phyloP scores from a whole-genome alignment of 2,888 invertebrate genomes.

The Scaptomyza flava region DNA sequence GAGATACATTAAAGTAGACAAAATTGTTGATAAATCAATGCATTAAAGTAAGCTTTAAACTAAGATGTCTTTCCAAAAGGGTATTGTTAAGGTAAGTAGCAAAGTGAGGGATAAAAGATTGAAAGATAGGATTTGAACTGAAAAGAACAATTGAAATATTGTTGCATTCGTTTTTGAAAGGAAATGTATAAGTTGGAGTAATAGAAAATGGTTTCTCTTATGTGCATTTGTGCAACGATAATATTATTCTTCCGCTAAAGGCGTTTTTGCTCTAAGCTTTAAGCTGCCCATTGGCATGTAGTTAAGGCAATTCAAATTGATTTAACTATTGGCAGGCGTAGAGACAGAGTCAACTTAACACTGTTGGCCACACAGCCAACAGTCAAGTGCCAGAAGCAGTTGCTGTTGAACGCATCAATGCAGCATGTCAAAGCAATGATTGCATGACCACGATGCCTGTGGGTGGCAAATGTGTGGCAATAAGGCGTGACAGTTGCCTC shows the following conservation, averaged over 20 bases:
- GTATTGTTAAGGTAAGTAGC: background rate
- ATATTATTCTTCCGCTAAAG: background rate
- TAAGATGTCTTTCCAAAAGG: background rate
- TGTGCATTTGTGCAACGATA: background rate
- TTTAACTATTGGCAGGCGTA: constrained; percentile 20
- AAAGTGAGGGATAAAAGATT: background rate
- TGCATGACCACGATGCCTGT: constrained; percentile 32
- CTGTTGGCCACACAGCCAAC: constrained; percentile 11
- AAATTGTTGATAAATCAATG: constrained; percentile 17
- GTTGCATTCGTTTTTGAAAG: background rate
- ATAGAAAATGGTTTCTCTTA: background rate
- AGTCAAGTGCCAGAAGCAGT: constrained; percentile 14
- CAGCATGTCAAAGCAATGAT: constrained; percentile 69
- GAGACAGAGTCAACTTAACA: constrained; percentile 29
- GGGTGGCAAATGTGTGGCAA: background rate
- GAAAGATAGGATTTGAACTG: background rate
- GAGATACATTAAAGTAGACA: constrained; percentile 10
- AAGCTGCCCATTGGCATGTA: background rate
- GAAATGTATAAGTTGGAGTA: no score
- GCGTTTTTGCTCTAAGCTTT: background rate
- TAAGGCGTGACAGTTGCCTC: constrained; percentile 9
- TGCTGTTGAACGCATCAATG: constrained; percentile 47
- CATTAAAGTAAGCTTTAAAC: background rate
- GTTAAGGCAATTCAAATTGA: constrained; percentile 27
- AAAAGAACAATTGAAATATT: background rate